Base-by-base conservation (phyloP, 2,888 invertebrate species). In the Electrophaes corylata region DNA sequence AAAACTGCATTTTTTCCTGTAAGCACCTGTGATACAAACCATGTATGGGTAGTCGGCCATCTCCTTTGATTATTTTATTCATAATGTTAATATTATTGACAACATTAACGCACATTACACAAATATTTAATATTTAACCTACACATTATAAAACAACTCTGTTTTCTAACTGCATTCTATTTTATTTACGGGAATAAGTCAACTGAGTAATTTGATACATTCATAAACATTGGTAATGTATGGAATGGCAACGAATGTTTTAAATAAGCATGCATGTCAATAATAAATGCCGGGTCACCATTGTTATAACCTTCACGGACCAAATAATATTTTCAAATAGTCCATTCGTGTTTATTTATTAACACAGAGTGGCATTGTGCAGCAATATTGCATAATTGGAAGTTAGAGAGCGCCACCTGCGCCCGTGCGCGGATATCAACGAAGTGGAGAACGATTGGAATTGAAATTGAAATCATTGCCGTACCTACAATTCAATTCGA, bases 361-460 rank as follows among this genome's bases (percentile, higher is more conserved):
- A n/a, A 48, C 12, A 10, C 14, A 35, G 12, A 23, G n/a, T 3
- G 33, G 23, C 20, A 35, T 51, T 37, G 51, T 19, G 39, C 39
- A 11, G 37, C 39, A 18, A 46, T 50, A 50, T 57, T 46, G 56
- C 33, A 57, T 46, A 41, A 40, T 31, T 40, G 50, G 16, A 48
- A 39, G 56, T 33, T 33, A 56, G 40, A 31, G 6, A 26, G 37
- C 46, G 19, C 18, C 53, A 46, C 45, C 53, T 53, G 53, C 29
- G 53, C 14, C 40, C 43, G n/a, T n/a, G 14, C 19, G 33, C 45
- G 53, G 39, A 46, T 29, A 45, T 14, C 8, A 44, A 33, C 50
- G 12, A 40, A 29, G 19, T 2, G 41, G 14, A 6, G 43, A 14
- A 14, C 23, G 19, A 20, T 31, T 31, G 39, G 26, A 56, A 45